Conservation (phyloP, 2,797 vertebrate species). For the Mormyrops attenuatus region DNA sequence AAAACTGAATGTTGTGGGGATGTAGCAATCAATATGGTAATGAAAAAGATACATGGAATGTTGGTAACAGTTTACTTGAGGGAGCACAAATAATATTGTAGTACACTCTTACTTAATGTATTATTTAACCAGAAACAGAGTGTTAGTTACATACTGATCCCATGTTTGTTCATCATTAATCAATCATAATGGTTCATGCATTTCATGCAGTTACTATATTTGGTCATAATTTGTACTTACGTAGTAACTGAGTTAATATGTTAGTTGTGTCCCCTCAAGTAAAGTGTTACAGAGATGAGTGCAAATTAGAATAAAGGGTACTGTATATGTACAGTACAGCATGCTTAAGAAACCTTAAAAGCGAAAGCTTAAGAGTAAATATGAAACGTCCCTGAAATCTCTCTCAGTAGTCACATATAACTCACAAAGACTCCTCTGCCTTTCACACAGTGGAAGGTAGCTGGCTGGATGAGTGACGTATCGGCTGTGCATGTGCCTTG, state of each 20-base stretch:
- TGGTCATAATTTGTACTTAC: neutral
- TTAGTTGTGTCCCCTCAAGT: neutral
- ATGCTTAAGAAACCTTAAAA: neutral
- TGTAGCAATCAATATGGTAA: neutral
- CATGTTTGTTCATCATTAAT: neutral
- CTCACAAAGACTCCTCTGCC: neutral
- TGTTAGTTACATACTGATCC: neutral
- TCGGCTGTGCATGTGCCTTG: neutral
- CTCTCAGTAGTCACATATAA: neutral
- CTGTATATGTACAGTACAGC: neutral
- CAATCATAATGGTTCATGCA: neutral
- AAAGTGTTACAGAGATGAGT: neutral
- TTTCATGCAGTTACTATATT: neutral
- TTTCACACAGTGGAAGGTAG: neutral
- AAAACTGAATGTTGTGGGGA: neutral
- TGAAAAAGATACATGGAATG: neutral
- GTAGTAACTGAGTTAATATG: neutral
- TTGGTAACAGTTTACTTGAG: neutral
- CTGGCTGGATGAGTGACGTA: neutral
- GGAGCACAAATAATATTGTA: neutral
- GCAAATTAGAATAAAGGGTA: neutral
- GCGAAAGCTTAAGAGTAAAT: neutral
- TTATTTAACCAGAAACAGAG: neutral
- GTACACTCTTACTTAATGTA: neutral
- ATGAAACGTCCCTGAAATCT: neutral